Conservation (phyloP, 2,113 vertebrate species). For the Ranitomeya imitator region DNA sequence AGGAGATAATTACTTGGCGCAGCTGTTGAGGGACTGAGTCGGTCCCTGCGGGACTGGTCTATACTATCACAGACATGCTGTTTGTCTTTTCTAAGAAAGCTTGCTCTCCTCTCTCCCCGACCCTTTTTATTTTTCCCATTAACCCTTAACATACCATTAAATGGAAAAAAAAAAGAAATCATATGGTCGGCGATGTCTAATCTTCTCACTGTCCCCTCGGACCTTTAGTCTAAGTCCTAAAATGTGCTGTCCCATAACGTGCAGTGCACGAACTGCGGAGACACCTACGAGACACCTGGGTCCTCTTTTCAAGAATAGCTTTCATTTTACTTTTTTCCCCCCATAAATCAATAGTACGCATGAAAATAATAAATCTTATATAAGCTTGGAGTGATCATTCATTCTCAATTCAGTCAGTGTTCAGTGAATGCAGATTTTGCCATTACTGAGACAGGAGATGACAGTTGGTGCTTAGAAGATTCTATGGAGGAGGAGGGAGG, state of each 20-base stretch:
- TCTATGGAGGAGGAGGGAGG: too few relatives aligned
- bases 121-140: neutral
- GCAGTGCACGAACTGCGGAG: neutral
- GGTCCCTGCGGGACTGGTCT: slow-evolving; percentile 66
- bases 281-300: neutral
- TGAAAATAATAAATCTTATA: too few relatives aligned
- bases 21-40: slow-evolving; percentile 64
- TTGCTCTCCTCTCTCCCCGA: neutral
- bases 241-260: neutral
- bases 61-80: slow-evolving; percentile 25
- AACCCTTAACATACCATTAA: neutral
- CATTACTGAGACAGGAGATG: too few relatives aligned
- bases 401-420: too few relatives aligned
- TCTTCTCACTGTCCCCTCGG: neutral
- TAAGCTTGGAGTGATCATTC: too few relatives aligned
- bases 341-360: too few relatives aligned
- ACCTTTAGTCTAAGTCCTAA: too few relatives aligned
- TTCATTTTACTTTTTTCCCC: too few relatives aligned
- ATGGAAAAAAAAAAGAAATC: neutral
- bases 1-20: slow-evolving; percentile 64
- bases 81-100: neutral
- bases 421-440: too few relatives aligned
- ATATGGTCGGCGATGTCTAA: neutral
- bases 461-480: too few relatives aligned
- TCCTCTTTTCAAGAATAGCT: neutral